A percentile compares a stretch with the other conserved stretches of the same genome.
Evolutionary conservation across 2,113 vertebrate species (phyloP).

Genomic region (Spermophilus dauricus): DNA sequence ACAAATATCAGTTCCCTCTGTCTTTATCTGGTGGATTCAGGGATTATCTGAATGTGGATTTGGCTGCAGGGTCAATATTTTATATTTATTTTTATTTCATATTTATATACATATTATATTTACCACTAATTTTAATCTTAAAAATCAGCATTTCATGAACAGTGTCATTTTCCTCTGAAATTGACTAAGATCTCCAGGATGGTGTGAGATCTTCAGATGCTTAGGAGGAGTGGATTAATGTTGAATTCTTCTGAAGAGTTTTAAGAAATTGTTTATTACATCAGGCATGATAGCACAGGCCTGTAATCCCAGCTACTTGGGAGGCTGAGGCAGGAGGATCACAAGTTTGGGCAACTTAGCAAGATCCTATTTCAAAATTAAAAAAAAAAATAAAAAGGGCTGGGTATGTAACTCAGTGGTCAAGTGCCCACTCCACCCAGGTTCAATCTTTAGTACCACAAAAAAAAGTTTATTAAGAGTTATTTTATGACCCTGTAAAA

Average conservation of each 20-base stretch:
- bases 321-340: too few relatives aligned
- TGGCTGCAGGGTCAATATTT: neutral
- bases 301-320: too few relatives aligned
- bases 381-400: too few relatives aligned
- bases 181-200: neutral
- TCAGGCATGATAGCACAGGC: too few relatives aligned
- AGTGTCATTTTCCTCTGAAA: neutral
- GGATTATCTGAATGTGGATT: neutral
- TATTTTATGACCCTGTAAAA: constrained; percentile 21
- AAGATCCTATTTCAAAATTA: too few relatives aligned
- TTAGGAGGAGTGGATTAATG: constrained; percentile 18
- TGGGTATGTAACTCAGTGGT: too few relatives aligned
- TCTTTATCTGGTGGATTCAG: neutral
- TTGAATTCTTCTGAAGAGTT: neutral
- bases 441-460: too few relatives aligned
- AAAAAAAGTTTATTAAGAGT: constrained; percentile 1
- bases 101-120: neutral
- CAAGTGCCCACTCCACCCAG: too few relatives aligned
- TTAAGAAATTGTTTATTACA: neutral
- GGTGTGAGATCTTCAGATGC: neutral
- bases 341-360: too few relatives aligned
- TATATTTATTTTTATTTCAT: neutral
- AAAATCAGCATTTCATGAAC: neutral
- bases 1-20: neutral
- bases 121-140: neutral